Evolutionary conservation across 2,797 vertebrate genomes (phyloP).

Genomic region (Hypotaenidia philippensis): DNA sequence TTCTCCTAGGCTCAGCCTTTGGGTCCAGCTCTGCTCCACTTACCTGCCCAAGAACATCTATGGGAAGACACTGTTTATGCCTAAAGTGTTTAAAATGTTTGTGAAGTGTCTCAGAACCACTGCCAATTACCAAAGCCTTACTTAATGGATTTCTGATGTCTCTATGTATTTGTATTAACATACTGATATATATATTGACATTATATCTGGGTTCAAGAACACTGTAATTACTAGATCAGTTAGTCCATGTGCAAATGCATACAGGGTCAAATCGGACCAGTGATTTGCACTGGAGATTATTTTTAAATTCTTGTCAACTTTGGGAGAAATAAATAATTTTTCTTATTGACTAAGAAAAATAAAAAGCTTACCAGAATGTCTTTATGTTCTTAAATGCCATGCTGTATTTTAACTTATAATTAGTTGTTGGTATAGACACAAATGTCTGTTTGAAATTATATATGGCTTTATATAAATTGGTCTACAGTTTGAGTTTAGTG

Average conservation of each 20-base stretch:
- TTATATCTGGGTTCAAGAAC: background rate
- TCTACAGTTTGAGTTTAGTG: background rate
- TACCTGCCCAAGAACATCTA: background rate
- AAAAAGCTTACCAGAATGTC: background rate
- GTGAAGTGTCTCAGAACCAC: background rate
- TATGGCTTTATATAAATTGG: background rate
- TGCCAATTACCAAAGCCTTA: background rate
- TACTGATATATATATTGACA: background rate
- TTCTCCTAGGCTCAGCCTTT: background rate
- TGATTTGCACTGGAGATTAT: background rate
- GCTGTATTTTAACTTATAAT: background rate
- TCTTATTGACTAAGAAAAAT: background rate
- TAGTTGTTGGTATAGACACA: background rate
- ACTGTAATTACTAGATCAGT: background rate
- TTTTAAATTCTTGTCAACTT: background rate
- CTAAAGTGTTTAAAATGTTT: background rate
- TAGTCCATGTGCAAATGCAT: background rate
- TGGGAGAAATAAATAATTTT: background rate
- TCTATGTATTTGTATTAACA: background rate
- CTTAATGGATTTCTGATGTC: background rate
- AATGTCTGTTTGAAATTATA: background rate
- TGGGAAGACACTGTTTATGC: background rate
- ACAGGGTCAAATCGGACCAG: background rate
- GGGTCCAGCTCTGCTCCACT: accelerated
- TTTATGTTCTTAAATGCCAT: background rate